Evolutionary conservation across 2,797 vertebrate genomes (phyloP).

Genomic region (Chelidonichthys spinosus): DNA sequence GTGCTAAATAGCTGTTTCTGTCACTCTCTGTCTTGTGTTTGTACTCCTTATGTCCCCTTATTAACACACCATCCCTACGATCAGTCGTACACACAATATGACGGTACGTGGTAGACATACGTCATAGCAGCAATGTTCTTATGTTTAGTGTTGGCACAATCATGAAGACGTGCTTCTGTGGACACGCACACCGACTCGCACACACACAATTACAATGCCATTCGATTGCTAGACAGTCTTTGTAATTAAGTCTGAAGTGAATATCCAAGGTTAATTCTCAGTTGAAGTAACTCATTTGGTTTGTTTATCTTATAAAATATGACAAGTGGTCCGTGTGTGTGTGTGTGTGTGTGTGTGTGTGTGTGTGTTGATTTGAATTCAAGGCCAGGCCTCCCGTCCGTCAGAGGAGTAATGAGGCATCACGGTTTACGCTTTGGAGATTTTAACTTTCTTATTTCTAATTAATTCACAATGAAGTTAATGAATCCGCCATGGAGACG

Average conservation of each 20-base stretch:
- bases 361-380: slow-evolving; percentile 53
- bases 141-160: background rate
- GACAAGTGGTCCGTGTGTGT: slow-evolving; percentile 35
- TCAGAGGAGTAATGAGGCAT: slow-evolving; percentile 59
- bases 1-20: slow-evolving; percentile 10
- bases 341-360: slow-evolving; percentile 20
- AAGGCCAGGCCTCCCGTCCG: slow-evolving; percentile 44
- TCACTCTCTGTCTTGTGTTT: slow-evolving; percentile 1
- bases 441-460: slow-evolving; percentile 36
- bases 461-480: slow-evolving; percentile 53
- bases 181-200: slow-evolving; percentile 7
- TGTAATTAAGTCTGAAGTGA: slow-evolving; percentile 75
- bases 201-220: slow-evolving; percentile 31
- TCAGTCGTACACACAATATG: background rate
- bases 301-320: slow-evolving; percentile 62
- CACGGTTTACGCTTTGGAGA: slow-evolving; percentile 51
- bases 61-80: background rate
- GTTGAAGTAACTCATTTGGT: slow-evolving; percentile 62
- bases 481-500: slow-evolving; percentile 30
- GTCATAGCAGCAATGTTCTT: background rate
- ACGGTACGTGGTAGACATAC: background rate
- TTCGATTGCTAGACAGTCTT: slow-evolving; percentile 46
- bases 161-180: background rate
- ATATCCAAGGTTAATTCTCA: slow-evolving; percentile 61
- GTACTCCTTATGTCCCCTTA: background rate